Evolutionary conservation across 2,797 vertebrate species (phyloP), one percentile per base, ranked within the genome.

Genomic region (Alouatta caraya): DNA sequence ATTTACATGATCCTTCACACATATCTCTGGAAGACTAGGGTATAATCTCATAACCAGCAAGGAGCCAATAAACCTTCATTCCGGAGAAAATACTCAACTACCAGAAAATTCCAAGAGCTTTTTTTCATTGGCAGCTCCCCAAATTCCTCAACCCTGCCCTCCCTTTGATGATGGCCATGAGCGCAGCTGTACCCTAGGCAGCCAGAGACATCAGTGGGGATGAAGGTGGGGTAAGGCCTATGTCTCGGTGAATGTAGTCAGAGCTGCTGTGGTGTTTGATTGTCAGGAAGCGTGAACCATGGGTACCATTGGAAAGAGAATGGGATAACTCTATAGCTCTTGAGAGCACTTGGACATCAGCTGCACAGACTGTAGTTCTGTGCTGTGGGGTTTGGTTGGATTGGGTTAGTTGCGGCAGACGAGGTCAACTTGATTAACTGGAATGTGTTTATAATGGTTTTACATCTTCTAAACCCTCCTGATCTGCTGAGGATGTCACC

Each of bases 1-100:
- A 98, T 98, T 98, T 98, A 96, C 93, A 80, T 97, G 93, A 97
- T 98, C 96, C 96, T 75, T 87, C 52, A 9, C 87, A 70, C 64
- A 28, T 97, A 89, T 97, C 96, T 97, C 97, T 88, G 52, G 93
- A 95, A 87, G 87, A 87, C 72, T 59, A 26, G 67, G 83, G n/a
- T 93, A 94, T 97, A 97, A 98, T 98, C 98, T 95, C 92, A 61
- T 91, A 94, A 94, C 64, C 93, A 96, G 79, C 80, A 94, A 96
- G 86, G 87, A 97, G 95, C 84, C 94, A 89, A 83, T 96, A 96
- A 97, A 88, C 88, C 91, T 93, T 80, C 39, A 61, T 67, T 61
- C n/a, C 3, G 50, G 88, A 88, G 96, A 94, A 76, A 95, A 97
- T 80, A 96, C 83, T 48, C 80, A 85, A 80, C 50, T 89, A 89